Base-by-base conservation (phyloP, 64 coral and sea anemone genomes). In the Montipora sp. region DNA sequence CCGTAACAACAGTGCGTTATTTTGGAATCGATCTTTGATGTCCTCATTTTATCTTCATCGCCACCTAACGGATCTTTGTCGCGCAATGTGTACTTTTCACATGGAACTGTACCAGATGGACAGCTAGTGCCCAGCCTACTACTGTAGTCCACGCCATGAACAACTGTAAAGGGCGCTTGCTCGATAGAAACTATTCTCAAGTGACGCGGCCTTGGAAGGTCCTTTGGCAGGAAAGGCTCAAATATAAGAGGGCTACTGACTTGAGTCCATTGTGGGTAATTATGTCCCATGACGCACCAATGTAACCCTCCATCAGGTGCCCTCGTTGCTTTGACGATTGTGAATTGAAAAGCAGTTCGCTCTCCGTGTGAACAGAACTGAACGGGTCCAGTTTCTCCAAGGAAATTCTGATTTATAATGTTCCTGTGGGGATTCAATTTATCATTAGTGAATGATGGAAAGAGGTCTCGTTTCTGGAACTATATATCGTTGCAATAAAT, bases 131-230 rank as follows among this genome's bases (percentile, higher is more conserved):
- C 95, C 77, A 97, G 79, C 68, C 89, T 92, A 43, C 65, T 92
- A 50, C 95, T 97, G 80, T 88, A 87, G 51, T 92, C 68, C 4
- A 93, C 76, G 27, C 91, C 60, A 59, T 91, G 87, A 3, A 91
- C 47, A 84, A 91, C 91, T 8, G 95, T 97, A 83, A 94, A 97
- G 15, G 95, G 95, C 4, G 69, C 51, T 24, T 97, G 95, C 18
- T 94, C 67, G 7, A 97, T 94, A 3, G 92, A 94, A 8, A 91
- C 95, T 51, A 97, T 97, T 85, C 61, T 88, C 18, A 97, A 69
- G 57, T 91, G 95, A 18, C 95, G 88, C 16, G 95, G 92, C 8
- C 87, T 75, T 5, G 95, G 92, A 44, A 97, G 72, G 51, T 94
- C 89, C 47, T 27, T 51, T 15, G 88, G 77, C 14, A 94, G 51